Conservation (phyloP, 2,797 vertebrate species). For the Chaetophractus vellerosus region DNA sequence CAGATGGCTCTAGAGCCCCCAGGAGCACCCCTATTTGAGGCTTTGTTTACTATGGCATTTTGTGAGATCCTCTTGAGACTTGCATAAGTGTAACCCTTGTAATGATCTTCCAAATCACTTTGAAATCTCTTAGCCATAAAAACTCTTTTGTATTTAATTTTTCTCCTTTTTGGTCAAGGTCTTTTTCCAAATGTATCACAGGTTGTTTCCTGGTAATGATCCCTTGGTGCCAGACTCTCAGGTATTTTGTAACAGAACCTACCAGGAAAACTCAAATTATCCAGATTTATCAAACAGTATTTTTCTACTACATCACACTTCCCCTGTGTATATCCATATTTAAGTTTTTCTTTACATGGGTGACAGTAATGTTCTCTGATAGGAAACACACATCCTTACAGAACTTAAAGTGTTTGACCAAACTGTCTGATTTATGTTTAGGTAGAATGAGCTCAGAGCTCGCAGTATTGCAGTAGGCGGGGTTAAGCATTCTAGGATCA, state of each 20-base stretch:
- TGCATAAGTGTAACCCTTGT: too few species aligned
- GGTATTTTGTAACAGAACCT: not conserved
- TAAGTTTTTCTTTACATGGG: not conserved
- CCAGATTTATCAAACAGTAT: not conserved
- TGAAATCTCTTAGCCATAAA: too few species aligned
- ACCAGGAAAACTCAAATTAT: not conserved
- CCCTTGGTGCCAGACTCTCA: not conserved
- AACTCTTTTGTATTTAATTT: too few species aligned
- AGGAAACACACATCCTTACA: not conserved
- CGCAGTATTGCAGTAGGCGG: not conserved
- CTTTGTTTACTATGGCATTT: too few species aligned
- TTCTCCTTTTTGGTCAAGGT: too few species aligned
- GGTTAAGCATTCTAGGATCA: not conserved
- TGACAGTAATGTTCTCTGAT: not conserved
- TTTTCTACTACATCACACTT: not conserved
- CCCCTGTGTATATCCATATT: not conserved
- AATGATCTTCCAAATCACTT: too few species aligned
- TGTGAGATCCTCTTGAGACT: too few species aligned
- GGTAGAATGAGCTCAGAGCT: not conserved
- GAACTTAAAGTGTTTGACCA: not conserved
- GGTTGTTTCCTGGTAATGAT: too few species aligned
- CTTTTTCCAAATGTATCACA: too few species aligned
- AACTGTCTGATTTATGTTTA: conserved; percentile 1
- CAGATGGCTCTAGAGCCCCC: too few species aligned
- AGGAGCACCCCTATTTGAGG: too few species aligned